Evolutionary conservation across 1,140 invertebrate genomes (phyloP).

Genomic region (Diorhabda elongata): DNA sequence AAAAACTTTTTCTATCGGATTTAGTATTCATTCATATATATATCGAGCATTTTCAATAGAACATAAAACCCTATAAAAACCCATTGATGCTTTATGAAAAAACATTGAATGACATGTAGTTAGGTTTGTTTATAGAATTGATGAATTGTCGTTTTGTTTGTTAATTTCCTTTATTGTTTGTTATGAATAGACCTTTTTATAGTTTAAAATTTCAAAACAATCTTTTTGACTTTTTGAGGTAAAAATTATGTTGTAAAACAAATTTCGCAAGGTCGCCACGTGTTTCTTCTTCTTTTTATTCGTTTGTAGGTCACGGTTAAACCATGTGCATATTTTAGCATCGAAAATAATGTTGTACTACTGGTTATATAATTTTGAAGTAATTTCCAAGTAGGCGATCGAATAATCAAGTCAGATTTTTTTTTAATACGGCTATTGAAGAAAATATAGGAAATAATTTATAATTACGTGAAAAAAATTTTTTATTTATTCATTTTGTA

Average conservation of each 20-base stretch:
- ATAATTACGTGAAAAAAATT: no score
- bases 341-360: neutral
- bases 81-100: neutral
- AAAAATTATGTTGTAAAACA: no score
- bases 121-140: neutral
- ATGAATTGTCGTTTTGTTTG: neutral
- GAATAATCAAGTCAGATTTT: no score
- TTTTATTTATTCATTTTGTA: no score
- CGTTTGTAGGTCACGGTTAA: neutral
- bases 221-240: no score
- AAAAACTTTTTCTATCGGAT: neutral
- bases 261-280: neutral
- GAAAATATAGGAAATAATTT: no score
- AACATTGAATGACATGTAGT: neutral
- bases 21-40: neutral
- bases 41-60: neutral
- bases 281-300: conserved; percentile 3
- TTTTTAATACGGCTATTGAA: no score
- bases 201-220: no score
- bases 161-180: neutral
- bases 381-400: no score
- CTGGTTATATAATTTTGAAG: conserved; percentile 4
- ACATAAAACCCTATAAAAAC: neutral
- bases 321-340: neutral
- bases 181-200: no score